These are phyloP conservation scores for Oophaga sylvatica DNA, from an alignment of 2,797 vertebrate species.

Conservation along the genomic window DNA sequence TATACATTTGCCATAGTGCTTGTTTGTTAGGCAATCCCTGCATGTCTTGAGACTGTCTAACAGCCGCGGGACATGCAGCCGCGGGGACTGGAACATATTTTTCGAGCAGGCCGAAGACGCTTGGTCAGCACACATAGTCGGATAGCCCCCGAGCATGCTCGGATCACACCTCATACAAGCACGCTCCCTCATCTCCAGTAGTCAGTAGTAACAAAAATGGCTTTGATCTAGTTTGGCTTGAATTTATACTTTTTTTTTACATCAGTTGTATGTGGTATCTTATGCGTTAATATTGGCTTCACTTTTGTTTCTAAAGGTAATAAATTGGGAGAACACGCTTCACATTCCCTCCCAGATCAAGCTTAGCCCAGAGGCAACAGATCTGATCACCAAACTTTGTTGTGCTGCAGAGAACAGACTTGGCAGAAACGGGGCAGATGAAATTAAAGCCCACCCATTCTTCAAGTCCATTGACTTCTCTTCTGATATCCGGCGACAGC, in stretches of 20 bases:
- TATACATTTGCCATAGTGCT: too few species aligned
- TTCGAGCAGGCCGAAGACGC: too few species aligned
- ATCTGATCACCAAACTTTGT: conserved; percentile 93
- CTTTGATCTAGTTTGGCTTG: neutral
- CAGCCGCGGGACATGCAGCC: too few species aligned
- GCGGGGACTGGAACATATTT: too few species aligned
- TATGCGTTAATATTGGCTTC: neutral
- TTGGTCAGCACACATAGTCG: too few species aligned
- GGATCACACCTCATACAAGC: too few species aligned
- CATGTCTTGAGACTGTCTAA: too few species aligned
- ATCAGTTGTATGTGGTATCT: neutral
- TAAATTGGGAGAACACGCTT: conserved; percentile 97
- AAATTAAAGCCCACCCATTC: conserved; percentile 94
- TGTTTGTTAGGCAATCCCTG: too few species aligned
- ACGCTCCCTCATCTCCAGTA: too few species aligned
- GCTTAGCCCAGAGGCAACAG: conserved; percentile 88
- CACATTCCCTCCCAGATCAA: conserved; percentile 94
- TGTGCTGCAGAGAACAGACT: conserved; percentile 91
- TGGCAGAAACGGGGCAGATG: conserved; percentile 89
- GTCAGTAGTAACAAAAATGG: neutral
- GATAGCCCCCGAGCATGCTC: too few species aligned
- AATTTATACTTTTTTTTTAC: neutral
- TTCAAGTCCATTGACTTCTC: conserved; percentile 91
- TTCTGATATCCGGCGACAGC: conserved; percentile 90
- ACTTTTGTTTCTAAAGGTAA: conserved; percentile 79